Evolutionary conservation across 1,140 invertebrate species (phyloP).

Genomic region (Drosophila neocordata): DNA sequence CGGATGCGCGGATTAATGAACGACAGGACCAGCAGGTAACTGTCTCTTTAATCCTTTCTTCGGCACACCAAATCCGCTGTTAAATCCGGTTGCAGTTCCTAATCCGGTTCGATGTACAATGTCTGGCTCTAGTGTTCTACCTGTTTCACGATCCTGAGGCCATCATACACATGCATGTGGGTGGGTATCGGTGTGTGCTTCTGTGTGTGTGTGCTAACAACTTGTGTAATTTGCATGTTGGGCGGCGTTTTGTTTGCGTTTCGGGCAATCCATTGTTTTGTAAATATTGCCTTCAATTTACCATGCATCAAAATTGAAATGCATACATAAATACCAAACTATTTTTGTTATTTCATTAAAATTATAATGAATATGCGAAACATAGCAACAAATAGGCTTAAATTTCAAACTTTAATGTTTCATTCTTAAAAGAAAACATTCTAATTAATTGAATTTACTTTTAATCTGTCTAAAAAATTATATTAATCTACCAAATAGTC

Average conservation of each 20-base stretch:
- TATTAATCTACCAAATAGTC: no score
- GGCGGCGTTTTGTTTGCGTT: constrained; percentile 56
- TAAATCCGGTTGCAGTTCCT: constrained; percentile 70
- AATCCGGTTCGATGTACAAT: constrained; percentile 72
- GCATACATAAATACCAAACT: constrained; percentile 11
- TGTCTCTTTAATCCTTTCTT: constrained; percentile 68
- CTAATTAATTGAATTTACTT: no score
- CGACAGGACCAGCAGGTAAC: constrained; percentile 48
- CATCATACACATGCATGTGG: no score
- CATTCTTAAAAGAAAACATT: neutral
- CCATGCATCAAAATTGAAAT: constrained; percentile 23
- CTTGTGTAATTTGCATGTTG: constrained; percentile 62
- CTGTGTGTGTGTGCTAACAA: constrained; percentile 17
- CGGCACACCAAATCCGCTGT: constrained; percentile 40
- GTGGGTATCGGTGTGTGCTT: neutral
- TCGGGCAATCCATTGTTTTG: constrained; percentile 58
- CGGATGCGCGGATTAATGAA: constrained; percentile 73
- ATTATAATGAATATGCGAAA: constrained; percentile 4
- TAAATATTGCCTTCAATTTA: constrained; percentile 61
- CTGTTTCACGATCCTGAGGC: constrained; percentile 12
- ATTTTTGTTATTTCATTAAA: neutral
- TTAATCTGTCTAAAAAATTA: no score
- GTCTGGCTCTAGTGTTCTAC: constrained; percentile 30
- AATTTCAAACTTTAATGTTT: neutral
- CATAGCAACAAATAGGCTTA: neutral